Evolutionary conservation across 2,888 invertebrate genomes (phyloP), one percentile per base, ranked within the genome.

Genomic region (Chalcosyrphus nemorum): DNA sequence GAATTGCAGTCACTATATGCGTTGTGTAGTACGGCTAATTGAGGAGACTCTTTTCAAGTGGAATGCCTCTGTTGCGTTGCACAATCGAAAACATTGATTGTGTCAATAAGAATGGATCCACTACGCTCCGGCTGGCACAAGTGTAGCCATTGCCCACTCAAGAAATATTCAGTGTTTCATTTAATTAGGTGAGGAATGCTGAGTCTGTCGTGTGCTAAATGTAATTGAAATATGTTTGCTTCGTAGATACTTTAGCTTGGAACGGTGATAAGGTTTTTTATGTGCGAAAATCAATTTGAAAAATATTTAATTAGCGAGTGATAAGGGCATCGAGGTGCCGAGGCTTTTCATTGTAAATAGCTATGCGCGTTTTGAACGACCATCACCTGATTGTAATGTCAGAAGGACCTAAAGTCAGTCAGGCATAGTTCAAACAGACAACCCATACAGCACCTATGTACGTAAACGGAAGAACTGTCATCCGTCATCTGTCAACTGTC

Each of bases 21-120:
- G 59, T 13, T 19, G 32, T 9, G 15, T 41, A 50, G 24, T 35
- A 38, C 41, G 50, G 35, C 52, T 72, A 80, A 80, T 80, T 65
- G 65, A 65, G 65, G 65, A 47, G 72, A 72, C 24, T 24, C 24
- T 24, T n/a, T 32, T 61, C 77, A 56, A 54, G 63, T 41, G 61
- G 6, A 11, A 9, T 66, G 52, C 24, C 9, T 27, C 13, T 17
- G 13, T 9, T 3, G 41, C n/a, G 71, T 81, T 81, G 71, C 81
- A 76, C 81, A 77, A 81, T 81, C 77, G 29, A 65, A 38, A 29
- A 77, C 81, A 77, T 77, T 71, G 77, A 72, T 82, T 82, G 45
- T 82, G 50, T 38, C 52, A 61, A 61, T 38, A 50, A 27, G 50
- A 50, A 41, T 27, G n/a, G 27, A n/a, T 35, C 24, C 4, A 5